Conservation (phyloP, 2,113 vertebrate genomes). For the Labeo rohita region DNA sequence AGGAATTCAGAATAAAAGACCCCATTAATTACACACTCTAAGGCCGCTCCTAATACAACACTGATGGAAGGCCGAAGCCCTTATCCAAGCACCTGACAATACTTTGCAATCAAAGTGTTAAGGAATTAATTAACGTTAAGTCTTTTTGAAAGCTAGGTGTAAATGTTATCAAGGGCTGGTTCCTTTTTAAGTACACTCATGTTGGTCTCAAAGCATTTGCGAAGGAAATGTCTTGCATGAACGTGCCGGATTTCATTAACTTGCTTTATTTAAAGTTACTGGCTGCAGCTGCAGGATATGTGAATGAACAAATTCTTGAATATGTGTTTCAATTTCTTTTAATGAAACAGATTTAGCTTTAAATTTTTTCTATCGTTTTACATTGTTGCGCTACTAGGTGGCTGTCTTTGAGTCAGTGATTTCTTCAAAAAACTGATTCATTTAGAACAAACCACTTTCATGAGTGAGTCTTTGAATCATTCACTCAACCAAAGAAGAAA, state of each 20-base stretch:
- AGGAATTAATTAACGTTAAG: constrained; percentile 48
- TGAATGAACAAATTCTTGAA: background rate
- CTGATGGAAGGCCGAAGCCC: constrained; percentile 41
- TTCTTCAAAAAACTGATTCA: background rate
- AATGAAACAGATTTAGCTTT: background rate
- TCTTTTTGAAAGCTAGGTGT: constrained; percentile 44
- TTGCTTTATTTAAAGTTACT: background rate
- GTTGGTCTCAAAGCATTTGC: constrained; percentile 7
- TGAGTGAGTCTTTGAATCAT: background rate
- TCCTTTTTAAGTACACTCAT: constrained; percentile 41
- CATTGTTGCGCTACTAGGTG: background rate
- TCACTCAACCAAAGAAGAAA: background rate
- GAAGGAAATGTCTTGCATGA: constrained; percentile 36
- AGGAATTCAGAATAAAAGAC: constrained; percentile 50
- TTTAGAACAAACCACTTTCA: no score
- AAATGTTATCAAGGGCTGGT: constrained; percentile 40
- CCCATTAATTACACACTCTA: constrained; percentile 37
- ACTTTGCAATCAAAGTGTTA: constrained; percentile 50
- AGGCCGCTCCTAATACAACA: constrained; percentile 43
- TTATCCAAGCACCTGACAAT: constrained; percentile 46
- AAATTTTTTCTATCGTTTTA: background rate
- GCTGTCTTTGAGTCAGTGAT: background rate
- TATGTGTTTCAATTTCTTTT: background rate
- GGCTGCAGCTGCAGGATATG: background rate
- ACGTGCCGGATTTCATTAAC: constrained; percentile 28